A percentile compares a stretch with the other conserved stretches of the same genome.
These are phyloP conservation scores for Rhinogobius similis DNA, from an alignment of 2,113 vertebrate species.

Conservation along the genomic window DNA sequence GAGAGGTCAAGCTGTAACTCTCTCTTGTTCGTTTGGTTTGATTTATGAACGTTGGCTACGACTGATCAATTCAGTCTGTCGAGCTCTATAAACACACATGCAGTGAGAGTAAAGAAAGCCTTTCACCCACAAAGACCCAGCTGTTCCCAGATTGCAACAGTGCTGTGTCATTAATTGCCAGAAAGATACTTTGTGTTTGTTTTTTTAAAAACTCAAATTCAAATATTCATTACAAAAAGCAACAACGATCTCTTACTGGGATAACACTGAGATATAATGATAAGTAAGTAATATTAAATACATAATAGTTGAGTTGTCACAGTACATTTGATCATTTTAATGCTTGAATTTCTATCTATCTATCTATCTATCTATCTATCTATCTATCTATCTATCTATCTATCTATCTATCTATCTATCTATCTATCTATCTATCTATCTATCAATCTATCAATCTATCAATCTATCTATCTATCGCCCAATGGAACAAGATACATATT, in stretches of 20 bases:
- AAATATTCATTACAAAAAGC: neutral
- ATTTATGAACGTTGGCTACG: slow-evolving; percentile 10
- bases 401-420: too few species aligned
- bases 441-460: too few species aligned
- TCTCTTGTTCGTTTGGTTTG: neutral
- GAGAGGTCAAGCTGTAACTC: slow-evolving; percentile 15
- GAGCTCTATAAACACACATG: slow-evolving; percentile 39
- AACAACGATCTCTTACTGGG: neutral
- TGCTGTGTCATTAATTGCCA: slow-evolving; percentile 10
- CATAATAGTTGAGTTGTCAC: neutral
- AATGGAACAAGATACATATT: too few species aligned
- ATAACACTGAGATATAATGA: neutral
- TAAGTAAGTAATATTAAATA: too few species aligned
- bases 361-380: too few species aligned
- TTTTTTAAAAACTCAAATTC: slow-evolving; percentile 1
- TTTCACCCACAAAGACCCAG: slow-evolving; percentile 41
- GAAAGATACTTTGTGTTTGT: slow-evolving; percentile 11
- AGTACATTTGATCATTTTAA: neutral
- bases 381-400: too few species aligned
- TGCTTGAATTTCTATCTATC: too few species aligned
- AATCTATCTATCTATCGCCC: too few species aligned
- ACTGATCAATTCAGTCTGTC: slow-evolving; percentile 40
- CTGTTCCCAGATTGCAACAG: slow-evolving; percentile 34
- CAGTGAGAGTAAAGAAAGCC: slow-evolving; percentile 39
- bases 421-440: too few species aligned